Evolutionary conservation across 2,113 vertebrate species (phyloP), one percentile per base, ranked within the genome.

Genomic region (Tachysurus fulvidraco): DNA sequence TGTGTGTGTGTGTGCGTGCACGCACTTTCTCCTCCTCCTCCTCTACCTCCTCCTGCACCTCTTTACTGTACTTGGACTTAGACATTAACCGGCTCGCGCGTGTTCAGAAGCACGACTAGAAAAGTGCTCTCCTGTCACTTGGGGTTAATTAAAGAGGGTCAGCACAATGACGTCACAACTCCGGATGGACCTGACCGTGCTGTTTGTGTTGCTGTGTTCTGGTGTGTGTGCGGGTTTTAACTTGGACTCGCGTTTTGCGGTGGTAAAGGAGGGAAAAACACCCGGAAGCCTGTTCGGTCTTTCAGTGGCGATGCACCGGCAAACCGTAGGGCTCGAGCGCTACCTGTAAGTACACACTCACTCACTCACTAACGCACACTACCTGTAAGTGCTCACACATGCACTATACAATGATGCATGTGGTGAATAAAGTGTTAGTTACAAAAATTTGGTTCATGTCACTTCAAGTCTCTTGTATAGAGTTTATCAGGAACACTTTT

Each of bases 251-350:
- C 89, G 88, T 55, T 95, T 95, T 90, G 90, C 96, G 44, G 92
- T 96, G 19, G 90, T 96, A 50, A 97, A 97, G 90, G 92, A 94
- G 86, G 95, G 95, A 11, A 21, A 57, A 82, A 93, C 91, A 30
- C 88, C 85, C 0, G 92, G 90, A 36, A 95, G 95, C 85, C 92
- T 96, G 82, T 97, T 97, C 71, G 96, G 96, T 17, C 94, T 96
- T 90, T 96, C 96, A 2, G 96, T 96, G 64, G 94, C 96, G 36
- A 92, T 96, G 83, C 96, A 96, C 85, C 93, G 92, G 78, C 96
- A 96, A 85, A 92, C 91, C 2, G 88, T 92, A 55, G 89, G 90
- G 64, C 76, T 85, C 71, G 87, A 89, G 65, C 91, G 92, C 65
- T 93, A 95, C 94, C 93, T 96, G 96, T 96, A 87, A 96, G 96